These are phyloP conservation scores for Drosophila elegans DNA, from an alignment of 1,140 invertebrate species.

Conservation along the genomic window DNA sequence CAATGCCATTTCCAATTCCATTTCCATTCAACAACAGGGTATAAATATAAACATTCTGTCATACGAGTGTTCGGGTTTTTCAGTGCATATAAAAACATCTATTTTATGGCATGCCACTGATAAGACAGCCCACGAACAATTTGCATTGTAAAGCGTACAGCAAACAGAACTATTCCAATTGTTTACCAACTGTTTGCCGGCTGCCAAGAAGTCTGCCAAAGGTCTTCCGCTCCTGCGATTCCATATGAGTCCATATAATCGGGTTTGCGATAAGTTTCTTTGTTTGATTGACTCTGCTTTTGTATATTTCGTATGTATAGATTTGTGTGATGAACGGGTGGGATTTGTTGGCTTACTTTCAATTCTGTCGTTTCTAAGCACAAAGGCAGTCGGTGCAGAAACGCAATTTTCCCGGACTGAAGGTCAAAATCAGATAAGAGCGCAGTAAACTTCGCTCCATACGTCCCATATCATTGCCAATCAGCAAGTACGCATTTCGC, in stretches of 20 bases:
- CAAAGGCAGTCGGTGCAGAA: slow-evolving; percentile 26
- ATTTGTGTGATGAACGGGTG: slow-evolving; percentile 8
- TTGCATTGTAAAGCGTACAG: slow-evolving; percentile 66
- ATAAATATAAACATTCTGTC: slow-evolving; percentile 38
- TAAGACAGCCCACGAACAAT: slow-evolving; percentile 58
- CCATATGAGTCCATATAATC: slow-evolving; percentile 3
- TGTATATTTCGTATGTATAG: slow-evolving; percentile 3
- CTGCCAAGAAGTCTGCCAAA: slow-evolving; percentile 49
- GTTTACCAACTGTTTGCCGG: slow-evolving; percentile 20
- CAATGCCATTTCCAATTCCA: slow-evolving; percentile 4
- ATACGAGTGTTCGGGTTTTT: slow-evolving; percentile 31
- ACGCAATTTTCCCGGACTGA: slow-evolving; percentile 37
- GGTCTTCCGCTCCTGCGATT: slow-evolving; percentile 5
- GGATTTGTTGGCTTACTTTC: slow-evolving; percentile 29
- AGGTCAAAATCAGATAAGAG: slow-evolving; percentile 60
- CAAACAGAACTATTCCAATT: slow-evolving; percentile 42
- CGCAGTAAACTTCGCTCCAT: slow-evolving; percentile 17
- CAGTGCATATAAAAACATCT: slow-evolving; percentile 59
- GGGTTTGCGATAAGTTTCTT: slow-evolving; percentile 47
- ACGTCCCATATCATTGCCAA: slow-evolving; percentile 10
- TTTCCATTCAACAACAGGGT: slow-evolving; percentile 15
- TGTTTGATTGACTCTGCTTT: slow-evolving; percentile 30
- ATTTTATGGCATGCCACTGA: slow-evolving; percentile 56
- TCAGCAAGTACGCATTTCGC: slow-evolving; percentile 5
- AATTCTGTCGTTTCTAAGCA: slow-evolving; percentile 17